Evolutionary conservation across 2,113 vertebrate genomes (phyloP), one percentile per base, ranked within the genome.

Genomic region (Laticauda laticaudata): DNA sequence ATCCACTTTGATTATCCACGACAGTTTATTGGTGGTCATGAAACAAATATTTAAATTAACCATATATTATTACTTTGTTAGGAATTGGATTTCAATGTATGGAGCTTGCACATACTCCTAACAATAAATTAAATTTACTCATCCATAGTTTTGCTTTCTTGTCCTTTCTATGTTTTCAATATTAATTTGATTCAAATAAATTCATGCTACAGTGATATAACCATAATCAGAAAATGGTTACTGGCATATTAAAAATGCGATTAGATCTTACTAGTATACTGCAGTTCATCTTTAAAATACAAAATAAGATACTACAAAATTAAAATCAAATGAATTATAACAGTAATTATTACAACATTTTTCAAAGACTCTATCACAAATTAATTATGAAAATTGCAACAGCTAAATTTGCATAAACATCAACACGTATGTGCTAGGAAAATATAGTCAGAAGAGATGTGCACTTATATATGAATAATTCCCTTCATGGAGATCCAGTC

Each of bases 401-500:
- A 92, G 43, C 5, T 75, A 51, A 90, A n/a, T 53, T 7, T 92
- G 39, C 56, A 93, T 48, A 92, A 94, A 91, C 12, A 57, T 43
- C 10, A 86, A 53, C 93, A 2, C 23, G 75, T 89, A 55, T 29
- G 9, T 2, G 0, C 23, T 69, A 95, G 90, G 39, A 93, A 87
- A 55, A 3, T 10, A 24, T 69, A 91, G 4, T 93, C 92, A 93
- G 94, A 1, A 26, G 92, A 95, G 93, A 48, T 61, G 15, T 24
- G 56, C 81, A 24, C 90, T 94, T 81, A 97, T 95, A 61, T 92
- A 20, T 90, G 39, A 94, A 94, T 18, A 91, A 90, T 2, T 89
- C 51, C 43, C 21, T 29, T 21, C 18, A 92, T 1, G 14, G 21
- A 89, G 86, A 81, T 20, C 18, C 18, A 81, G 14, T 81, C 34